Evolutionary conservation across 2,113 vertebrate genomes (phyloP).

Genomic region (Anarhynchus alexandrinus): DNA sequence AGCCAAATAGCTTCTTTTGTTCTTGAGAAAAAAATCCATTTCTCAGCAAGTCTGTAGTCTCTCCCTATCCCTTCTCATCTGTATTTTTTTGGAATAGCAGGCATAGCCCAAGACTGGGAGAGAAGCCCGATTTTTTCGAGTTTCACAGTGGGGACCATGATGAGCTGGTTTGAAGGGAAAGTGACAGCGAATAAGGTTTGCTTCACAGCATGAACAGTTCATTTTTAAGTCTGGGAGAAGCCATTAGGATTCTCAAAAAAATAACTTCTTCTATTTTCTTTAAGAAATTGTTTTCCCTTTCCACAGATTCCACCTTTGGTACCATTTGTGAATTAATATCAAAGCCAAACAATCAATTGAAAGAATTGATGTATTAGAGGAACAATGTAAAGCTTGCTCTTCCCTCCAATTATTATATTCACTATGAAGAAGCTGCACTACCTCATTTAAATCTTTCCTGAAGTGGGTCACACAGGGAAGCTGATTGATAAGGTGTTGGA

Average conservation of each 20-base stretch:
- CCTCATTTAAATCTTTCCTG: constrained; percentile 38
- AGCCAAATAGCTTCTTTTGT: neutral
- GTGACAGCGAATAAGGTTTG: neutral
- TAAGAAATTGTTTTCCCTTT: neutral
- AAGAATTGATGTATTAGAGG: neutral
- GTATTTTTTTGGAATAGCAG: neutral
- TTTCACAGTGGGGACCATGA: neutral
- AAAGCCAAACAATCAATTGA: neutral
- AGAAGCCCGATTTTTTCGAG: neutral
- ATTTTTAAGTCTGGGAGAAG: neutral
- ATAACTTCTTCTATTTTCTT: neutral
- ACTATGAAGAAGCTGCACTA: neutral
- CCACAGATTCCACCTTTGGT: neutral
- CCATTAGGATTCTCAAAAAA: neutral
- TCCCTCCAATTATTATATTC: neutral
- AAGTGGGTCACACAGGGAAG: neutral
- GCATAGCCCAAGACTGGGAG: neutral
- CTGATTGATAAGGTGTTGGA: constrained; percentile 44
- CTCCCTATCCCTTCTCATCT: neutral
- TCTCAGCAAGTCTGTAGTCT: neutral
- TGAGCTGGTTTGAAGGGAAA: neutral
- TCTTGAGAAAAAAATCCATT: neutral
- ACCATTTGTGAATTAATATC: neutral
- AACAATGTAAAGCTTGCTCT: neutral
- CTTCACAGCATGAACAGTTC: neutral